Percentiles rank a stretch among this genome's conserved stretches.
phyloP scores from a whole-genome alignment of 2,888 invertebrate species.

The Xanthorhoe spadicearia region DNA sequence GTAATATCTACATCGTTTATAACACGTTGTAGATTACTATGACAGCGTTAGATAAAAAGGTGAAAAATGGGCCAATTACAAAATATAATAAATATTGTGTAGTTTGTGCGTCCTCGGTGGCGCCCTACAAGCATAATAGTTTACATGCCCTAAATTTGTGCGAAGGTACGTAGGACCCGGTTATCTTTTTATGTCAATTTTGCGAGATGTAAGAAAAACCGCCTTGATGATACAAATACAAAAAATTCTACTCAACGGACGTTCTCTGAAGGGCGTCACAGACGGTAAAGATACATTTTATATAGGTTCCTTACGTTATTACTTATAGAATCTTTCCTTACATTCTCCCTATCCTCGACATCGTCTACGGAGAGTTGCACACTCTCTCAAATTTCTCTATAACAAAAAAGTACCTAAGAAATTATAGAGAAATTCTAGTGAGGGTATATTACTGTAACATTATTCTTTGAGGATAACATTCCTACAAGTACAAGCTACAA shows the following conservation, averaged over 20 bases:
- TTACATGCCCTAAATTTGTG: constrained; percentile 71
- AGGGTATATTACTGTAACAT: too few relatives aligned
- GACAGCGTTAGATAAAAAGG: constrained; percentile 60
- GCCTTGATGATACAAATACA: too few relatives aligned
- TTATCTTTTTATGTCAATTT: constrained; percentile 75
- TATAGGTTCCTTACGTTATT: too few relatives aligned
- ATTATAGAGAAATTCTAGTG: too few relatives aligned
- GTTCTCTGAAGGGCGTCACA: too few relatives aligned
- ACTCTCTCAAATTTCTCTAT: too few relatives aligned
- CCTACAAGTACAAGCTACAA: not conserved
- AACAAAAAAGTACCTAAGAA: not conserved
- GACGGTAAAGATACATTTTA: too few relatives aligned
- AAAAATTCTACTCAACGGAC: too few relatives aligned
- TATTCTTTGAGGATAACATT: too few relatives aligned
- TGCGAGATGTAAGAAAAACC: constrained; percentile 46
- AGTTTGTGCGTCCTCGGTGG: constrained; percentile 62
- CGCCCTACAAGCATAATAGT: constrained; percentile 74
- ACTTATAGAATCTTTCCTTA: too few relatives aligned
- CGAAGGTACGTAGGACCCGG: constrained; percentile 58
- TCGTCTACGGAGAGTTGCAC: too few relatives aligned
- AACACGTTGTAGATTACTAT: constrained; percentile 56
- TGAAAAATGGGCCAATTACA: constrained; percentile 76
- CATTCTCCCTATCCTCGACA: too few relatives aligned
- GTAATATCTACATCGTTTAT: constrained; percentile 50
- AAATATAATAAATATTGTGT: constrained; percentile 81